Conservation (phyloP, 2,888 invertebrate species). For the Calameuta pallipes region DNA sequence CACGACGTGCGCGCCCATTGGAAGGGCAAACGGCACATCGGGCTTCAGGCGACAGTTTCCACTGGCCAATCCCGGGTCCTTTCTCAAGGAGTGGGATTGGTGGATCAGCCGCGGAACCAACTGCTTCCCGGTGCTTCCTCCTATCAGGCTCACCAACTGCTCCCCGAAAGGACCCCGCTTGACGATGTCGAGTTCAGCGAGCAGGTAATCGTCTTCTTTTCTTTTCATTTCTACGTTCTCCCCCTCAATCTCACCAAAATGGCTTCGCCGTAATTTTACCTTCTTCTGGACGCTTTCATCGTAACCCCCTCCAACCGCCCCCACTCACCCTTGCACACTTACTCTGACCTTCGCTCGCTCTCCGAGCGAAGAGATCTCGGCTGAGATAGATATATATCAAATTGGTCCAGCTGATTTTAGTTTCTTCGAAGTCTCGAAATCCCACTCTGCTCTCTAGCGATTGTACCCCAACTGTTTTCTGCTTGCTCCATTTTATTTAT, state of each 20-base stretch:
- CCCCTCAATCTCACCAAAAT: constrained; percentile 9
- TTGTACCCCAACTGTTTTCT: too few relatives aligned
- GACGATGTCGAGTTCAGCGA: constrained; percentile 24
- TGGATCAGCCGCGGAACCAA: constrained; percentile 24
- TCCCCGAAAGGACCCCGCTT: constrained; percentile 21
- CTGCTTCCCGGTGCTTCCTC: constrained; percentile 29
- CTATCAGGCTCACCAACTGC: constrained; percentile 25
- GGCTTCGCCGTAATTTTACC: too few relatives aligned
- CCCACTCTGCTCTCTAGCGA: too few relatives aligned
- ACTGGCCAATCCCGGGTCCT: constrained; percentile 45
- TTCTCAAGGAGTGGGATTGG: constrained; percentile 26
- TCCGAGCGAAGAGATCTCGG: background rate
- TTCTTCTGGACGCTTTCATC: too few relatives aligned
- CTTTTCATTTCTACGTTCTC: constrained; percentile 15
- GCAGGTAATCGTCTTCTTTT: constrained; percentile 38
- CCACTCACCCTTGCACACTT: constrained; percentile 15
- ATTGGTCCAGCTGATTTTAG: background rate
- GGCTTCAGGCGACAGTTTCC: constrained; percentile 42
- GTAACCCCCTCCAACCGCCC: background rate
- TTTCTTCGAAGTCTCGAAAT: background rate
- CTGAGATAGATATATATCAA: background rate
- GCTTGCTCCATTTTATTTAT: too few relatives aligned
- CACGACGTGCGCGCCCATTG: constrained; percentile 56
- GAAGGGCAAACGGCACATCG: constrained; percentile 58
- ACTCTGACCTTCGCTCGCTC: background rate